These are phyloP conservation scores for Luidia sarsii DNA, from an alignment of 53 echinoderm and acorn worm genomes.

Conservation along the genomic window DNA sequence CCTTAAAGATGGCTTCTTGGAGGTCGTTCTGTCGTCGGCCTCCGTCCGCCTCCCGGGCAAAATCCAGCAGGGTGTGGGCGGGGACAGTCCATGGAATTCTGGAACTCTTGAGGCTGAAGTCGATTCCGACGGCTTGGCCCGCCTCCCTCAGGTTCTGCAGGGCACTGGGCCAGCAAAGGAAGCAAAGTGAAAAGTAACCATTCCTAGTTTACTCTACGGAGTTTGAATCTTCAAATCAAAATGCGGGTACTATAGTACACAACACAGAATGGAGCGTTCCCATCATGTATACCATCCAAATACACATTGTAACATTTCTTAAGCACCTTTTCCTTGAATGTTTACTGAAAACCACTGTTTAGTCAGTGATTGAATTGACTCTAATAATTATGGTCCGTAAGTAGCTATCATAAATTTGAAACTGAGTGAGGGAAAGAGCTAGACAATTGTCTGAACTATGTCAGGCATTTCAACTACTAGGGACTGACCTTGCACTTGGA, in stretches of 20 bases:
- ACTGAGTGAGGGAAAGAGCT: too few species aligned
- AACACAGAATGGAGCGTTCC: too few species aligned
- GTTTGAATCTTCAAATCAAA: neutral
- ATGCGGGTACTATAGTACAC: neutral
- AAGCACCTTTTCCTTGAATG: too few species aligned
- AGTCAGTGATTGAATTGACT: too few species aligned
- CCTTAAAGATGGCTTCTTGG: slow-evolving; percentile 58
- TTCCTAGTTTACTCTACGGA: neutral
- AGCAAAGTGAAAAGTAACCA: neutral
- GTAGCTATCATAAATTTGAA: too few species aligned
- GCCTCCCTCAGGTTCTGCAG: slow-evolving; percentile 24
- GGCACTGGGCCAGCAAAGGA: slow-evolving; percentile 5
- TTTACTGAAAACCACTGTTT: too few species aligned
- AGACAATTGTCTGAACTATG: too few species aligned
- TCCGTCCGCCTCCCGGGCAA: slow-evolving; percentile 47
- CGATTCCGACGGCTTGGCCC: slow-evolving; percentile 52
- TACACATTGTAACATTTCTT: too few species aligned
- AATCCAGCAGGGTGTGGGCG: slow-evolving; percentile 66
- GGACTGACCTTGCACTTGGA: slow-evolving; percentile 54
- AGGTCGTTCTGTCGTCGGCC: slow-evolving; percentile 49
- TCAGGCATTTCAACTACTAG: too few species aligned
- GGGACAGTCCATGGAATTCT: slow-evolving; percentile 50
- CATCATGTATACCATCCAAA: too few species aligned
- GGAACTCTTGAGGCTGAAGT: slow-evolving; percentile 32
- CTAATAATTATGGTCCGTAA: too few species aligned